Base-by-base conservation (phyloP, 2,113 vertebrate genomes). In the Barbus barbus region DNA sequence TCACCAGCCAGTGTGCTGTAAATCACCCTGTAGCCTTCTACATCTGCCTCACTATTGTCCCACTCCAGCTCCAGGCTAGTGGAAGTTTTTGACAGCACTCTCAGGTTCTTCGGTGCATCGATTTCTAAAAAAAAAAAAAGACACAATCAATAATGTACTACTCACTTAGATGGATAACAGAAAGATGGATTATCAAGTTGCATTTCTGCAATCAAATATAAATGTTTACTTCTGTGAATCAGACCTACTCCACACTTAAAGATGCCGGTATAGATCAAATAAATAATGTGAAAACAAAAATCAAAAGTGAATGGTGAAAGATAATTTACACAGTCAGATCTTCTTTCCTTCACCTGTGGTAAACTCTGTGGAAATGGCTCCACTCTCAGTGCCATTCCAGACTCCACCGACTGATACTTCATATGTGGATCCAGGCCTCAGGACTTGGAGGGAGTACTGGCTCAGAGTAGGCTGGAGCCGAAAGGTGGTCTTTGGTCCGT, bases 31-130 rank as follows among this genome's bases (percentile, higher is more conserved):
- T 99, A 99, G 63, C 92, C 93, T 46, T 96, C 96, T 0, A 94
- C 96, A 86, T 97, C 96, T 0, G 98, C 98, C 86, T 99, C 97
- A 1, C 98, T 99, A 93, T 99, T 99, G 90, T 99, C 98, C 98
- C 98, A 99, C 24, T 98, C 92, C 0, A 99, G 93, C 85, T 97
- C 96, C 18, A 99, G 94, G 72, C 93, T 94, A 87, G 93, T 94
- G 2, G 96, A 96, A 0, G 90, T 96, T 85, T 95, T 95, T 0
- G 94, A 95, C 51, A 96, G 90, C 12, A 98, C 95, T 36, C 96
- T 93, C 75, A 96, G 86, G 90, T 99, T 98, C 92, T 98, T 98
- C 71, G 98, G 98, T 9, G 98, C 96, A 80, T 99, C 98, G 0
- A 93, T 44, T 44, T 44, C 9, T 44, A 11, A 44, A 44, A 44